Evolutionary conservation across 2,797 vertebrate species (phyloP).

Genomic region (Pithecia hirsuta): DNA sequence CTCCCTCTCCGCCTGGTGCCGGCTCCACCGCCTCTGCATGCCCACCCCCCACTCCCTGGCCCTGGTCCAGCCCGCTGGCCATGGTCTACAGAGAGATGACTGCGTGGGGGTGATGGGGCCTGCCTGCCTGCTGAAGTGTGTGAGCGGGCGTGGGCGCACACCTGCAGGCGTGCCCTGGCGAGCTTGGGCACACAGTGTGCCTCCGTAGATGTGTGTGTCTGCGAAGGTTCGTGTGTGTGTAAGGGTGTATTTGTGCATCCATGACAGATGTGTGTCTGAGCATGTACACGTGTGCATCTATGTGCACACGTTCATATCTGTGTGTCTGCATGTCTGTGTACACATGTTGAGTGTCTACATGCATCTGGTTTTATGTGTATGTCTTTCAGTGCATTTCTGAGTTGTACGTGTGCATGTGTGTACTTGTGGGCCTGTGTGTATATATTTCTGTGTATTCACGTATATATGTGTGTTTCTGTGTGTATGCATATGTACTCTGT

Average conservation of each 20-base stretch:
- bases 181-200: neutral
- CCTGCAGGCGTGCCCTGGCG: neutral
- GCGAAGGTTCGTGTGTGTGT: neutral
- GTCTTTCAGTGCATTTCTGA: neutral
- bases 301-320: rapidly evolving
- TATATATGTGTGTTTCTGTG: neutral
- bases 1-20: neutral
- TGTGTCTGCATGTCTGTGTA: neutral
- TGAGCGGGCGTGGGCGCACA: neutral
- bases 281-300: rapidly evolving
- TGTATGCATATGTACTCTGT: too few relatives aligned
- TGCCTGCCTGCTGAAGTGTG: neutral
- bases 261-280: neutral
- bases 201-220: neutral
- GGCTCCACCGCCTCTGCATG: neutral
- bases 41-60: conserved; percentile 68
- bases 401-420: too few relatives aligned
- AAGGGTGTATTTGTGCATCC: neutral
- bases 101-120: neutral
- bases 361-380: neutral
- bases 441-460: neutral
- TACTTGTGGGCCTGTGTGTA: too few relatives aligned
- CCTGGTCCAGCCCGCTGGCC: conserved; percentile 44
- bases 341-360: neutral
- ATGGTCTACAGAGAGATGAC: conserved; percentile 38